A percentile compares a stretch with the other conserved stretches of the same genome.
phyloP scores from a whole-genome alignment of 2,797 vertebrate species.

The Rhabdophis nuchalis region DNA sequence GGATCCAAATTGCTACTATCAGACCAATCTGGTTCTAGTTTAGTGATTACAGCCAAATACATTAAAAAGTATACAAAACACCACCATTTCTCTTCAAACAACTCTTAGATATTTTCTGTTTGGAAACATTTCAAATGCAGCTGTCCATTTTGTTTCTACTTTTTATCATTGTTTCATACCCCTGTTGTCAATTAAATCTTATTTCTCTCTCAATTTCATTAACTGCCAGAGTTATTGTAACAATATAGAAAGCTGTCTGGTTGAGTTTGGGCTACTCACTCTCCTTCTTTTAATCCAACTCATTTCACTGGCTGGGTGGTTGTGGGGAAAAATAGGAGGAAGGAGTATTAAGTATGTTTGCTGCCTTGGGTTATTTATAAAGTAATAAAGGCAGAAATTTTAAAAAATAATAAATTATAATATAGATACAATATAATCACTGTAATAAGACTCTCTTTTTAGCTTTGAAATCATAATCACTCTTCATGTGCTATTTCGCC shows the following conservation, averaged over 20 bases:
- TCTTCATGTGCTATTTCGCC: neutral
- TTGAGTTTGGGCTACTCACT: neutral
- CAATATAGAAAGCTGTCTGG: neutral
- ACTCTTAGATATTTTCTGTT: neutral
- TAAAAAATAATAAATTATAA: neutral
- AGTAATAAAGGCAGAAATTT: neutral
- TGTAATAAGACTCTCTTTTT: neutral
- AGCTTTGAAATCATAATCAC: neutral
- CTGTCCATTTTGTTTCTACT: neutral
- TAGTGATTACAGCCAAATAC: neutral
- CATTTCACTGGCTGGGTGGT: neutral
- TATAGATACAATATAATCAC: neutral
- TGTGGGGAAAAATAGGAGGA: neutral
- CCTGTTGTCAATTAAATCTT: neutral
- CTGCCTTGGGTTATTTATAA: neutral
- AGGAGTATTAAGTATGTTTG: neutral
- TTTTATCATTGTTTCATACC: neutral
- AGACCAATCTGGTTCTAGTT: neutral
- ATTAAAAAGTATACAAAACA: neutral
- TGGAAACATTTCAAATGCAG: neutral
- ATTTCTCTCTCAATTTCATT: neutral
- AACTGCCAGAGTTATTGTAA: neutral
- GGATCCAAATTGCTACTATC: neutral
- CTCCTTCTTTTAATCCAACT: neutral
- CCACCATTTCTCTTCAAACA: neutral